Conservation (phyloP, 2,797 vertebrate genomes). For the Anas acuta region DNA sequence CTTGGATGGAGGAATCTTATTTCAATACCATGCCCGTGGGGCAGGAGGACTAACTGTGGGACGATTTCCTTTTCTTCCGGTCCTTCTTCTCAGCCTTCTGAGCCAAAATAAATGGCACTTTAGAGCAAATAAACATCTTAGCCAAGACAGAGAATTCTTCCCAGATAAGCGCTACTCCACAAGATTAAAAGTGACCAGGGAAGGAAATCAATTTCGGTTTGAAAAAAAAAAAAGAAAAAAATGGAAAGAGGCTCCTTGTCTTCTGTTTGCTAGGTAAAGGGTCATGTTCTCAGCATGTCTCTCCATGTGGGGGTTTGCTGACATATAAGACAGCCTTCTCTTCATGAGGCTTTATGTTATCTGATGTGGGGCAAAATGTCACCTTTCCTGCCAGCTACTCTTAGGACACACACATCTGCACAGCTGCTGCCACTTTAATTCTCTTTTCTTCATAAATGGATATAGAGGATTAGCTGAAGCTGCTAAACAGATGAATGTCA, state of each 20-base stretch:
- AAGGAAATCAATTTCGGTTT: not conserved
- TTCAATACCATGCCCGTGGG: not conserved
- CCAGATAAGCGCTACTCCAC: not conserved
- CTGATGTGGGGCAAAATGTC: not conserved
- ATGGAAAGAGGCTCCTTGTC: not conserved
- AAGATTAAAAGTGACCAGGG: not conserved
- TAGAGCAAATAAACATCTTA: not conserved
- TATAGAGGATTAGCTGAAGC: not conserved
- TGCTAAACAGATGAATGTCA: not conserved
- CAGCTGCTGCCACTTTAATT: not conserved
- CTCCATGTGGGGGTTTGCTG: not conserved
- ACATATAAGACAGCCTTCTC: not conserved
- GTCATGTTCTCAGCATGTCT: not conserved
- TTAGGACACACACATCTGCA: not conserved
- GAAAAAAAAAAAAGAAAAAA: not conserved
- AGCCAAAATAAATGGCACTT: not conserved
- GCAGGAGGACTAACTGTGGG: not conserved
- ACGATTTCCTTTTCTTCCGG: constrained; percentile 5
- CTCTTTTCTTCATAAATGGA: not conserved
- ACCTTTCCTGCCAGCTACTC: not conserved
- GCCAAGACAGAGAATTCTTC: not conserved
- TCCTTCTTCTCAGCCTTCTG: not conserved
- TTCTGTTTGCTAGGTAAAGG: not conserved
- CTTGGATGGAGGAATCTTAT: not conserved
- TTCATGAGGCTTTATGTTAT: not conserved